phyloP scores from a whole-genome alignment of 2,888 invertebrate species.

The Tortrix viridana region DNA sequence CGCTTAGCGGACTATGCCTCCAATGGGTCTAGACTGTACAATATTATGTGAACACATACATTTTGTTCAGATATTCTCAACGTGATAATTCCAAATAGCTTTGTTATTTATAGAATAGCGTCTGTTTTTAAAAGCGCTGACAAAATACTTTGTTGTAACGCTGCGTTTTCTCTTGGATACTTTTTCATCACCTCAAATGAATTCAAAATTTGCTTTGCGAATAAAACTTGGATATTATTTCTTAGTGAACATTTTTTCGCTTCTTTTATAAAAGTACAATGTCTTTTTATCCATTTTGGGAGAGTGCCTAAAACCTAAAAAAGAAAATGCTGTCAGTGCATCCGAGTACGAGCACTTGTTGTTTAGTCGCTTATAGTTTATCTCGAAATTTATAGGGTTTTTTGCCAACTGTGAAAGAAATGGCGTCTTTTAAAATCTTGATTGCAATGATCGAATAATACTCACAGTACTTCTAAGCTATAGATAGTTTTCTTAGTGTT shows the following conservation, averaged over 20 bases:
- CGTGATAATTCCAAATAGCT: neutral
- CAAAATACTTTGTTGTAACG: no score
- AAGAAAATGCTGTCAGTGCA: constrained; percentile 54
- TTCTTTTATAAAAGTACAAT: no score
- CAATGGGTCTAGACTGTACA: constrained; percentile 15
- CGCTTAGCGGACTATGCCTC: constrained; percentile 7
- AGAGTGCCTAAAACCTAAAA: constrained; percentile 46
- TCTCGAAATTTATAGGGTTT: constrained; percentile 8
- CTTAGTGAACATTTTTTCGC: no score
- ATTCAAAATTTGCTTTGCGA: no score
- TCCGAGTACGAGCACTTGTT: constrained; percentile 51
- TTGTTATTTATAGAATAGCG: neutral
- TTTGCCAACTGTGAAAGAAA: constrained; percentile 8
- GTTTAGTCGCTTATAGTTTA: constrained; percentile 37
- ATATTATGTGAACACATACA: constrained; percentile 42
- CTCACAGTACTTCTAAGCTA: neutral
- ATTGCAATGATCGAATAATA: neutral
- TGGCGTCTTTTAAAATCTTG: neutral
- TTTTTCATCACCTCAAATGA: no score
- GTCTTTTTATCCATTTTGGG: neutral
- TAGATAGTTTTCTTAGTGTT: no score
- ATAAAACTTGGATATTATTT: no score
- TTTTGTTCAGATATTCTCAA: constrained; percentile 44
- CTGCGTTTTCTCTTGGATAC: neutral
- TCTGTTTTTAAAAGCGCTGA: neutral